Conservation (phyloP, 1,140 invertebrate species). For the Solen grandis region DNA sequence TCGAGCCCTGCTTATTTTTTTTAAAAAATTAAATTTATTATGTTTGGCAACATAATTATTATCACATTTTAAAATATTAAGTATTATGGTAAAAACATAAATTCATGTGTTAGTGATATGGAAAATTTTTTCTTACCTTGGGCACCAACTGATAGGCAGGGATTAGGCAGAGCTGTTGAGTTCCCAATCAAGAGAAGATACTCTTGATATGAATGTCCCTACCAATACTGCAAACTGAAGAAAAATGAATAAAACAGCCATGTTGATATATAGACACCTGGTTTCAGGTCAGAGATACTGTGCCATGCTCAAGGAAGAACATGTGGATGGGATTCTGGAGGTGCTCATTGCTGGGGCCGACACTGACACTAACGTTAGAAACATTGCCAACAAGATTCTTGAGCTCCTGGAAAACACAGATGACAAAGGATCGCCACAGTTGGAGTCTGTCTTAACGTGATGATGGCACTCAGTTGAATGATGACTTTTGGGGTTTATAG, state of each 20-base stretch:
- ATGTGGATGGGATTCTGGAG: slow-evolving; percentile 81
- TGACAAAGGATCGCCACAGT: background rate
- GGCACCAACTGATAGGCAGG: background rate
- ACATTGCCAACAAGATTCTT: slow-evolving; percentile 34
- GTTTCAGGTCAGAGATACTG: slow-evolving; percentile 87
- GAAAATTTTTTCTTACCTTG: background rate
- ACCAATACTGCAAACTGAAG: background rate
- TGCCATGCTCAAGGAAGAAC: slow-evolving; percentile 86
- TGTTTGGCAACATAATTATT: no score
- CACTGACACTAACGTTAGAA: slow-evolving; percentile 34
- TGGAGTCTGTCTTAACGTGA: background rate
- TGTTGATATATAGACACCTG: slow-evolving; percentile 15
- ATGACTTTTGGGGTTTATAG: background rate
- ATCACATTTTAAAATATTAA: no score
- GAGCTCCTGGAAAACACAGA: slow-evolving; percentile 16
- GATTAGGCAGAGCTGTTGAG: background rate
- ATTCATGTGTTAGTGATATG: background rate
- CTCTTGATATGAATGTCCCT: background rate
- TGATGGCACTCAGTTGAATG: background rate
- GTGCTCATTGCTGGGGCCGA: slow-evolving; percentile 17
- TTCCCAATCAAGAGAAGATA: background rate
- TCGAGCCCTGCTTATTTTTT: no score
- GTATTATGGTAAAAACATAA: no score
- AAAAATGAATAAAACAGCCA: background rate
- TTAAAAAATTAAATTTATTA: no score